Evolutionary conservation across 2,888 invertebrate species (phyloP).

Genomic region (Mayetiola destructor): DNA sequence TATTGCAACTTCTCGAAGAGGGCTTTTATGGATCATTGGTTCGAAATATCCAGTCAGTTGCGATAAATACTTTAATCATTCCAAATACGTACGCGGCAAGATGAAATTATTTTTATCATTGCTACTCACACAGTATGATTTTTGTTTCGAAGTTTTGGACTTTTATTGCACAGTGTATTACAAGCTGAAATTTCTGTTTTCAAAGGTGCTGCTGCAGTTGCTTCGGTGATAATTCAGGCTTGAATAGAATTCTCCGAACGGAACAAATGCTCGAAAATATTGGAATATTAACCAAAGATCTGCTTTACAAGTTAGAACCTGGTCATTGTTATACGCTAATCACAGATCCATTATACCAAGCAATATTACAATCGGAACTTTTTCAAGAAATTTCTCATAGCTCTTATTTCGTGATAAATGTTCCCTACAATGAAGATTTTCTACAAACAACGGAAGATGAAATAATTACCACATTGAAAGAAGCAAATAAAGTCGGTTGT

Average conservation of each 20-base stretch:
- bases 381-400: conserved; percentile 20
- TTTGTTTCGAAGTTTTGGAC: no score
- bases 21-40: no score
- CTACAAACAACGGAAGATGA: conserved; percentile 45
- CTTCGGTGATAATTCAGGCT: background rate
- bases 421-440: conserved; percentile 50
- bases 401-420: conserved; percentile 37
- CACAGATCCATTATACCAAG: conserved; percentile 24
- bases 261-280: conserved; percentile 9
- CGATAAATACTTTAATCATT: no score
- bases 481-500: conserved; percentile 49
- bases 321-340: conserved; percentile 30
- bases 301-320: conserved; percentile 23
- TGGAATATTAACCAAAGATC: background rate
- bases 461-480: conserved; percentile 39
- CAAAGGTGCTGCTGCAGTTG: no score
- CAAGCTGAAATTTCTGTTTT: no score
- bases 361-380: conserved; percentile 9
- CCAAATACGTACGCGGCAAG: no score
- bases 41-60: no score
- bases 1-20: no score
- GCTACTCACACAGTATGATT: no score
- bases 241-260: background rate
- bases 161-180: no score
- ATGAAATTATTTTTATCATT: no score